Evolutionary conservation across 2,797 vertebrate species (phyloP).

Genomic region (Takifugu ocellatus): DNA sequence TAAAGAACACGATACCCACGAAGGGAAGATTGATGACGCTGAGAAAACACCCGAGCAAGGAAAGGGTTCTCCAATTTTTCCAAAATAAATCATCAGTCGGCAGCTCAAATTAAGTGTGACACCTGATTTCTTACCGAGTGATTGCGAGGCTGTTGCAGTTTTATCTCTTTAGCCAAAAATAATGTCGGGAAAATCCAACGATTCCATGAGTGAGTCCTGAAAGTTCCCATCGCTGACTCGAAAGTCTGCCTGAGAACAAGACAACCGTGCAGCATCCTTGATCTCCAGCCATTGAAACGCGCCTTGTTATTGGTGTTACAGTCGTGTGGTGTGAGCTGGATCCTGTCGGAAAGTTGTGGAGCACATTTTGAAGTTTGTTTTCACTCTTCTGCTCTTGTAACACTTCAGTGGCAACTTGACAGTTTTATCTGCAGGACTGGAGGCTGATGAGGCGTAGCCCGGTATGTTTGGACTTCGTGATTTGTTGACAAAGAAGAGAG

Average conservation of each 20-base stretch:
- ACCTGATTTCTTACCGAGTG: too few species aligned
- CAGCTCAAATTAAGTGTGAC: too few species aligned
- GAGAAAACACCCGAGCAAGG: constrained; percentile 22
- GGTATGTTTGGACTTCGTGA: constrained; percentile 56
- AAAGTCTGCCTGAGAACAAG: constrained; percentile 31
- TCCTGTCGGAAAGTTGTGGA: constrained; percentile 60
- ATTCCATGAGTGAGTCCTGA: too few species aligned
- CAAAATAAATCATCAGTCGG: too few species aligned
- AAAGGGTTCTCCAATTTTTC: not conserved
- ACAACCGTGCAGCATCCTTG: constrained; percentile 18
- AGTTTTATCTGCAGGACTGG: constrained; percentile 43
- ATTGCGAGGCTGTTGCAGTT: too few species aligned
- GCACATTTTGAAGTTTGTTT: constrained; percentile 52
- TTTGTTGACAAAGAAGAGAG: constrained; percentile 52
- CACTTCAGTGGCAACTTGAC: constrained; percentile 45
- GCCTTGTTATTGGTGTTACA: constrained; percentile 57
- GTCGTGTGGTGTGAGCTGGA: constrained; percentile 16
- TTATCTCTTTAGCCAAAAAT: too few species aligned
- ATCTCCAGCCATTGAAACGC: constrained; percentile 39
- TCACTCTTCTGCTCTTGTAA: constrained; percentile 26
- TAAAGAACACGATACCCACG: constrained; percentile 35
- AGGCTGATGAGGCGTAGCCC: constrained; percentile 51
- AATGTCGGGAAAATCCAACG: too few species aligned
- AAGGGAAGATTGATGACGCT: constrained; percentile 41
- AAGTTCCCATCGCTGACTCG: constrained; percentile 4